Evolutionary conservation across 2,888 invertebrate species (phyloP), one percentile per base, ranked within the genome.

Genomic region (Lepidochrysops patricia): DNA sequence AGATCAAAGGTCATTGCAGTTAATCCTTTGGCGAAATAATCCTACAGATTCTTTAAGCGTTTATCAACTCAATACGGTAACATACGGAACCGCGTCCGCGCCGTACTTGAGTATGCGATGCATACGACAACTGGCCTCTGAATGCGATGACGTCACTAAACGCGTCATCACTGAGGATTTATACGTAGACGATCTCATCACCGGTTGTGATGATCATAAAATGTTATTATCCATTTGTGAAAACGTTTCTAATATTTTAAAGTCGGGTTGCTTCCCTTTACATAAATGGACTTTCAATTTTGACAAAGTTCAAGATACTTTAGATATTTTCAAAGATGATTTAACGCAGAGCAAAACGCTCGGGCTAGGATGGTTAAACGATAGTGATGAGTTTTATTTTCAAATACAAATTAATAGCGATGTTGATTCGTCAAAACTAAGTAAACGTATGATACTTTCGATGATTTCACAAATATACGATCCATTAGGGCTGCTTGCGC

Each of bases 21-120:
- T 70, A 34, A 74, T 76, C 4, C 52, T 76, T 1, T 79, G 75
- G 74, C 60, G 73, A 0, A 66, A 71, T 1, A 63, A 67, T 48
- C 58, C 66, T 0, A 29, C 60, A 0, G 64, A 70, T 2, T 64
- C 68, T 1, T 9, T 73, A 25, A 23, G 62, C 23, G 60, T 68
- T 3, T 74, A 68, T 56, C 68, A 54, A 12, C 43, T 62, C 7
- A 63, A 66, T 43, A 62, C 63, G 0, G 63, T 63, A 0, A 61
- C 61, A 0, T 74, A 72, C 54, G 63, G 64, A 2, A 70, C 68
- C 2, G 65, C 72, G 0, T 69, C 72, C 1, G 73, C 74, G 35
- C 72, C 75, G 0, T 75, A 63, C 57, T 61, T 73, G 4, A 70
- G 70, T 37, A 67, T 67, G 13, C 61, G 73, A 5, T 72, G 72